Percentiles rank a stretch among this genome's conserved stretches.
Evolutionary conservation across 2,113 vertebrate genomes (phyloP).

Genomic region (Steatornis caripensis): DNA sequence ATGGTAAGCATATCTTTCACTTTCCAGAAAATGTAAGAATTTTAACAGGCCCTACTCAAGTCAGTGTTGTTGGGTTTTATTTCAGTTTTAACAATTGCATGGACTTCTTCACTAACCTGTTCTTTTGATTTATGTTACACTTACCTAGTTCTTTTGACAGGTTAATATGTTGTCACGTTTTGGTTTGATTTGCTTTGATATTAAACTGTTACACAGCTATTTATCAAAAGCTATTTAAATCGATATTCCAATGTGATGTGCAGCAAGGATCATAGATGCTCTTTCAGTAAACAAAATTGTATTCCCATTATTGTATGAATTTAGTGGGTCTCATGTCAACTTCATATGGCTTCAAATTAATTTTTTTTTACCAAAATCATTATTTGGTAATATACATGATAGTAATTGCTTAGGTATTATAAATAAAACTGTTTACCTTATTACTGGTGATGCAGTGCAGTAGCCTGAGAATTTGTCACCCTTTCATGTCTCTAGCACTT

Average conservation of each 20-base stretch:
- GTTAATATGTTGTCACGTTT: neutral
- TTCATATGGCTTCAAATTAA: constrained; percentile 46
- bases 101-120: neutral
- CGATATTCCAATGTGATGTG: neutral
- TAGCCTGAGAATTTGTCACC: neutral
- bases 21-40: neutral
- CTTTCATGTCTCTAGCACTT: neutral
- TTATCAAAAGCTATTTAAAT: neutral
- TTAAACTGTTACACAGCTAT: neutral
- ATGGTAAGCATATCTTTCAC: constrained; percentile 75
- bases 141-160: neutral
- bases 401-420: neutral
- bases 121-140: neutral
- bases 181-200: neutral
- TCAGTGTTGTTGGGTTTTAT: neutral
- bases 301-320: neutral
- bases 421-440: neutral
- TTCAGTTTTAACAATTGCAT: neutral
- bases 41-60: neutral
- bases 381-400: neutral
- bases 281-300: neutral
- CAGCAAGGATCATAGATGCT: neutral
- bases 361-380: neutral
- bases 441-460: neutral
- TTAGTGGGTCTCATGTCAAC: neutral